phyloP scores from a whole-genome alignment of 2,797 vertebrate genomes.

The Danio jaintianensis region DNA sequence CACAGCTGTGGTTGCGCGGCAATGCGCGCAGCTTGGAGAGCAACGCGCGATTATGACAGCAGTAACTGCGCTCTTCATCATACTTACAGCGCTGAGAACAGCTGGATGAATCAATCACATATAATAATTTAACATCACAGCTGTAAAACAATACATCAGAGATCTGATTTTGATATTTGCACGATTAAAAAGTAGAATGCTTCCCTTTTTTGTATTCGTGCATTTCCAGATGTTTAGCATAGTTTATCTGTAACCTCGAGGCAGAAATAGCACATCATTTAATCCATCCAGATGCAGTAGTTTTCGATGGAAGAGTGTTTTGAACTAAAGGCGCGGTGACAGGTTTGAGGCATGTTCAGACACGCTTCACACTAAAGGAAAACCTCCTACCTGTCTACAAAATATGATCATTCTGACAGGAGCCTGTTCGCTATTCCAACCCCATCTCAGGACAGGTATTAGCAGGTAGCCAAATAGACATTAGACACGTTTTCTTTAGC shows the following conservation, averaged over 20 bases:
- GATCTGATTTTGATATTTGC: background rate
- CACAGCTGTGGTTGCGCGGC: conserved; percentile 11
- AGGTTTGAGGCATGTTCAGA: conserved; percentile 79
- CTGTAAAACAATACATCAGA: background rate
- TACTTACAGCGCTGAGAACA: background rate
- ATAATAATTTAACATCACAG: background rate
- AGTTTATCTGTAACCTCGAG: conserved; percentile 22
- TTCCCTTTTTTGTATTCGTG: background rate
- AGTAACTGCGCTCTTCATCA: background rate
- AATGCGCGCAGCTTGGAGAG: conserved; percentile 11
- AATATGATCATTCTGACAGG: conserved; percentile 71
- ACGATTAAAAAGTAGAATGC: background rate
- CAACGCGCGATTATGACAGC: conserved; percentile 8
- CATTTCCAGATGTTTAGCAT: conserved; percentile 15
- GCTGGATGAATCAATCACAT: background rate
- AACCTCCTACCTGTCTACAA: conserved; percentile 71
- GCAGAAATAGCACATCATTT: conserved; percentile 33
- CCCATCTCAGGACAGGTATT: conserved; percentile 59
- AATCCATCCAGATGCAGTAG: conserved; percentile 29
- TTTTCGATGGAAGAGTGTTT: conserved; percentile 61
- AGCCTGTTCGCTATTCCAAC: conserved; percentile 48
- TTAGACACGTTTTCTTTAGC: conserved; percentile 48
- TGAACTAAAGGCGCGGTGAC: conserved; percentile 78
- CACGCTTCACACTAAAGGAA: conserved; percentile 72
- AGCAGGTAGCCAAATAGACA: conserved; percentile 54